These are phyloP conservation scores for Troilus luridus DNA, from an alignment of 2,888 invertebrate species.

Conservation along the genomic window DNA sequence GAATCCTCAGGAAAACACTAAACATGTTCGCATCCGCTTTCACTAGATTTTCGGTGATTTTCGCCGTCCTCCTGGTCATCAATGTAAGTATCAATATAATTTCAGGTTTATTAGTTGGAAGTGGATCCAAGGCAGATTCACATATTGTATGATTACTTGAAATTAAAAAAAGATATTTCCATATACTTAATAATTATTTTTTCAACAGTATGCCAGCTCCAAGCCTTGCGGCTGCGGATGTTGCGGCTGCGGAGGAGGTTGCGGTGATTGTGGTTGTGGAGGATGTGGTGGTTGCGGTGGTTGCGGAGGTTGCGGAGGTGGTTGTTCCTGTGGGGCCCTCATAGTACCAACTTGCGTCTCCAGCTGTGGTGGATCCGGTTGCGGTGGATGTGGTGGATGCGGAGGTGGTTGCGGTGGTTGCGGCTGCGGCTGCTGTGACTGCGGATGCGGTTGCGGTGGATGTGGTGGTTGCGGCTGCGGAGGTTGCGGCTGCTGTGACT, in stretches of 20 bases:
- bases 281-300: not conserved
- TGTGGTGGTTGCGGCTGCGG: not conserved
- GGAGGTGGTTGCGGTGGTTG: not conserved
- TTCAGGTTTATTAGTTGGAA: not conserved
- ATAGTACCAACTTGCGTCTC: slow-evolving; percentile 13
- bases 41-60: slow-evolving; percentile 31
- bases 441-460: slow-evolving; percentile 4
- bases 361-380: not conserved
- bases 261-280: not conserved
- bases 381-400: slow-evolving; percentile 21
- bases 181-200: not conserved
- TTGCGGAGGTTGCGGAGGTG: not conserved
- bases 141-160: not conserved
- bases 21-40: slow-evolving; percentile 40
- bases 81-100: slow-evolving; percentile 8
- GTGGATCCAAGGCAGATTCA: not conserved
- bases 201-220: slow-evolving; percentile 8
- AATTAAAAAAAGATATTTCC: not conserved
- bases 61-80: slow-evolving; percentile 52
- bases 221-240: slow-evolving; percentile 23
- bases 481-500: not conserved
- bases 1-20: slow-evolving; percentile 31
- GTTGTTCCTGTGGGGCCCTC: slow-evolving; percentile 33
- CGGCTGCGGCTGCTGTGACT: not conserved
- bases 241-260: slow-evolving; percentile 8